Conservation (phyloP, 2,113 vertebrate genomes). For the Ameiurus melas region DNA sequence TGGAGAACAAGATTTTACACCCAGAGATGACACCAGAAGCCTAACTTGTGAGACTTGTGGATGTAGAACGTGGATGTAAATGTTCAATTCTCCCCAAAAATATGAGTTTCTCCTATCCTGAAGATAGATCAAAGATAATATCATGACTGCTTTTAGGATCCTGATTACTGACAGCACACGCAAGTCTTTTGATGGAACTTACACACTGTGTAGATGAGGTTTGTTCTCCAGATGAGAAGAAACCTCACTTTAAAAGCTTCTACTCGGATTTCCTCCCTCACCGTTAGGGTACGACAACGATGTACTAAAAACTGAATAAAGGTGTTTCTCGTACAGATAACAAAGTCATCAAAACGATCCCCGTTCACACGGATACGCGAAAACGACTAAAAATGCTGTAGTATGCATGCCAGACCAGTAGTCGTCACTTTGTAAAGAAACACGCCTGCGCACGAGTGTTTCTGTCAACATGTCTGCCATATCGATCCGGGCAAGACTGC, state of each 20-base stretch:
- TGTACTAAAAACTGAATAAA: too few species aligned
- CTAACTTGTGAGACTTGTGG: not conserved
- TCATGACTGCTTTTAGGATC: not conserved
- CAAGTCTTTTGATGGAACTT: not conserved
- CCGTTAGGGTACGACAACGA: not conserved
- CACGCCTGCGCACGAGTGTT: too few species aligned
- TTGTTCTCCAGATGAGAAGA: not conserved
- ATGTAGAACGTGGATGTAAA: not conserved
- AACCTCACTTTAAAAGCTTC: not conserved
- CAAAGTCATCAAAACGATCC: too few species aligned
- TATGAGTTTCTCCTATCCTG: not conserved
- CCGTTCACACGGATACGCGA: too few species aligned
- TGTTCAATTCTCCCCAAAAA: not conserved
- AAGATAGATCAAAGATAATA: not conserved
- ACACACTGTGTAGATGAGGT: not conserved
- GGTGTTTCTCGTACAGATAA: too few species aligned
- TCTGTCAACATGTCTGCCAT: too few species aligned
- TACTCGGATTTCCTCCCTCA: not conserved
- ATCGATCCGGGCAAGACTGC: too few species aligned
- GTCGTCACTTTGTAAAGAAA: too few species aligned
- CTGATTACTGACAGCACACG: not conserved
- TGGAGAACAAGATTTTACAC: slow-evolving; percentile 30
- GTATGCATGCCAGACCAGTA: too few species aligned
- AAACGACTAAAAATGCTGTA: too few species aligned
- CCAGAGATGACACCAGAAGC: not conserved